Evolutionary conservation across 2,888 invertebrate species (phyloP).

Genomic region (Diadegma fenestrale): DNA sequence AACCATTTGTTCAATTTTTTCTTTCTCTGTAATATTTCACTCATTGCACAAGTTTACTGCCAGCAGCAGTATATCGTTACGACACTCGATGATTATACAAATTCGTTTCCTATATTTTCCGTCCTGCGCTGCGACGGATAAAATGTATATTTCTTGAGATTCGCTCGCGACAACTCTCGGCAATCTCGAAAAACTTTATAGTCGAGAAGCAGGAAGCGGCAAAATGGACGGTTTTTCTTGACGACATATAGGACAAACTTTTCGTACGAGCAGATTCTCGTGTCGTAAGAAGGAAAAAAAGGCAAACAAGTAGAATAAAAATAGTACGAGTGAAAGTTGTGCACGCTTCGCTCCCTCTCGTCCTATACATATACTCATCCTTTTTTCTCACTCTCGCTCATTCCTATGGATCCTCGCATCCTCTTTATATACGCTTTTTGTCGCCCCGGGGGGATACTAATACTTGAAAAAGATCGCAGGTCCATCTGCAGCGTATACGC

Average conservation of each 20-base stretch:
- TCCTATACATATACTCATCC: slow-evolving; percentile 2
- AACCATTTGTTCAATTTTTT: neutral
- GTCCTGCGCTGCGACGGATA: neutral
- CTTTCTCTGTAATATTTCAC: neutral
- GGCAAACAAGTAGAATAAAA: neutral
- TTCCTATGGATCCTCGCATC: too few relatives aligned
- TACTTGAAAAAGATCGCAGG: slow-evolving; percentile 32
- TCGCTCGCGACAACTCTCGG: neutral
- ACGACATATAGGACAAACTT: neutral
- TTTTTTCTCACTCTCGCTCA: neutral
- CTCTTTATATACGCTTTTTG: neutral
- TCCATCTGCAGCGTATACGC: slow-evolving; percentile 48
- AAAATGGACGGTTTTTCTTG: neutral
- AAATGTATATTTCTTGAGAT: neutral
- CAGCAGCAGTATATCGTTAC: too few relatives aligned
- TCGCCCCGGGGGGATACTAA: slow-evolving; percentile 28
- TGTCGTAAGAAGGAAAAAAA: neutral
- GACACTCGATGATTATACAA: neutral
- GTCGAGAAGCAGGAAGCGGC: neutral
- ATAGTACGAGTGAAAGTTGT: slow-evolving; percentile 2
- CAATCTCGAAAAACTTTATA: neutral
- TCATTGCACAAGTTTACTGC: too few relatives aligned
- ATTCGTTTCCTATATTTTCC: neutral
- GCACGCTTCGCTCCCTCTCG: neutral
- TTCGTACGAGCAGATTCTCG: neutral